Base-by-base conservation (phyloP, 2,797 vertebrate species). In the Myotis daubentonii region DNA sequence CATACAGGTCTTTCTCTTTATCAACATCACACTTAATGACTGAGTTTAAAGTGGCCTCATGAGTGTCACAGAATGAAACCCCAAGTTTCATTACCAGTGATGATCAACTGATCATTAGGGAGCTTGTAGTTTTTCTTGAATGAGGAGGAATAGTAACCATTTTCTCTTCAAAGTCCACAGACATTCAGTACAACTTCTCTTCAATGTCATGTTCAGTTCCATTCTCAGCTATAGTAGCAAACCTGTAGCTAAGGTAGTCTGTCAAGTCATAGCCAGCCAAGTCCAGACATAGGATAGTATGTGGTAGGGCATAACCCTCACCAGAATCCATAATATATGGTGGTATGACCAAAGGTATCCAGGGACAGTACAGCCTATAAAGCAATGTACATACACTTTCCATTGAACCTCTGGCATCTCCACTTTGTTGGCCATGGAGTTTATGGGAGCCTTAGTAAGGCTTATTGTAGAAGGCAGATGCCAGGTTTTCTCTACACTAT, bases 301-400 rank as follows among this genome's bases (percentile, higher is more conserved):
- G 99, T 97, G 99, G 98, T 94, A 99, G 98, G 93, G 98, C 99
- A 41, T 99, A 99, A 66, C 99, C 98, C 97, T 99, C 99, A 98
- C 99, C 99, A 97, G 99, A 99, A 98, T 99, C 99, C 99, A 99
- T 99, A 98, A 99, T 99, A 99, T 99, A 98, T 98, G 97, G 99
- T 99, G 98, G 99, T 99, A 98, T 99, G 99, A 98, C 98, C 99
- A 98, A 99, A 99, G 98, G 98, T 99, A 81, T 99, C 99, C 98
- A 99, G 98, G 97, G 99, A 99, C 98, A 99, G 97, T 98, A 99
- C 99, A 87, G 99, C 99, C 98, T 99, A 98, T 98, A 99, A 99
- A 98, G 98, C 99, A 97, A 99, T 99, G 97, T 99, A 99, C 99
- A 99, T 99, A 98, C 99, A 99, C 30, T 99, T 99, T 97, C 99